Percentiles rank a stretch among this genome's conserved stretches.
Conservation (phyloP, 2,888 invertebrate genomes). For the Dilophus febrilis region DNA sequence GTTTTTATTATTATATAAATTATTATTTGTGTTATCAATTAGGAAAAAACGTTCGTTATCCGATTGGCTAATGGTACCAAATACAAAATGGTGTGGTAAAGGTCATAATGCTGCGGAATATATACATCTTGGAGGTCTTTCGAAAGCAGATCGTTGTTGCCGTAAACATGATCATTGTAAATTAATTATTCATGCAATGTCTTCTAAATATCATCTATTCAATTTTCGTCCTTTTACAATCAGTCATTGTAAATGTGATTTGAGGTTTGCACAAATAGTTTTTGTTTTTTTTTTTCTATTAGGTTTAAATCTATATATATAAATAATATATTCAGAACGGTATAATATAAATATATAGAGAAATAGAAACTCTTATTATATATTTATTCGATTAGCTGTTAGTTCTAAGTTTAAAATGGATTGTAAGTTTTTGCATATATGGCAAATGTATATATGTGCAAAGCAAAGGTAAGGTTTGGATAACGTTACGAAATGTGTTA, state of each 20-base stretch:
- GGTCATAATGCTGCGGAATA: slow-evolving; percentile 67
- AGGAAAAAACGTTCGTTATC: slow-evolving; percentile 22
- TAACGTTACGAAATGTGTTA: no score
- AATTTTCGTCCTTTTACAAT: slow-evolving; percentile 81
- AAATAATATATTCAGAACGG: no score
- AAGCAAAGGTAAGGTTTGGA: no score
- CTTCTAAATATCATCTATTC: slow-evolving; percentile 68
- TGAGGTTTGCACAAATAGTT: slow-evolving; percentile 44
- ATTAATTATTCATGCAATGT: slow-evolving; percentile 66
- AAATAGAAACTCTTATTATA: no score
- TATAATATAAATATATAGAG: no score
- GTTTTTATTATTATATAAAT: slow-evolving; percentile 4
- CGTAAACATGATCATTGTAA: slow-evolving; percentile 79
- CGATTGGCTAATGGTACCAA: slow-evolving; percentile 65
- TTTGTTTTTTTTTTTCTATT: not conserved
- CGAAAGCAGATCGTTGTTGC: slow-evolving; percentile 74
- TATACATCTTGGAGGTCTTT: slow-evolving; percentile 68
- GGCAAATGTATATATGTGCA: no score
- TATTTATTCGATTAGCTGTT: no score
- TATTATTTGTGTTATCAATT: slow-evolving; percentile 1
- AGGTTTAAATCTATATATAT: no score
- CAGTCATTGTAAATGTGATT: slow-evolving; percentile 85
- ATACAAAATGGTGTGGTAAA: slow-evolving; percentile 88
- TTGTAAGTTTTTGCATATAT: no score
- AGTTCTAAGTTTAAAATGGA: no score